Percentiles rank a stretch among this genome's conserved stretches.
Evolutionary conservation across 1,140 invertebrate genomes (phyloP).

Genomic region (Dinoponera quadriceps): DNA sequence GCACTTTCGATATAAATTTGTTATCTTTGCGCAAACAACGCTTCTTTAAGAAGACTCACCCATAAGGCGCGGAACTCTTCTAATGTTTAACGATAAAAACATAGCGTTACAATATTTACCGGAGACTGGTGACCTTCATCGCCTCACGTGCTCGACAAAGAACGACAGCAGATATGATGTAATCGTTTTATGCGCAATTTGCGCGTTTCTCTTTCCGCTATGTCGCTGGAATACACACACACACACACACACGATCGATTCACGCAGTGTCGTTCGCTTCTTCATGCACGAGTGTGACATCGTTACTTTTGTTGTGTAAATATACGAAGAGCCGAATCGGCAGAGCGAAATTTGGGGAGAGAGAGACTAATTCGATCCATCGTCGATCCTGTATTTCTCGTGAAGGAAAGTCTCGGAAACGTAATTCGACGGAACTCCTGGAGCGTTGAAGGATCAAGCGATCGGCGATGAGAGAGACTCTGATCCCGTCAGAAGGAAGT

Average conservation of each 20-base stretch:
- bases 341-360: neutral
- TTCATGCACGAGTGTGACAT: neutral
- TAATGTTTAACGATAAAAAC: too few species aligned
- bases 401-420: too few species aligned
- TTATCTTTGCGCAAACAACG: too few species aligned
- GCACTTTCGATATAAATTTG: too few species aligned
- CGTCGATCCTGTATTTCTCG: too few species aligned
- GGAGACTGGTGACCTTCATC: neutral
- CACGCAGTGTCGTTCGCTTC: neutral
- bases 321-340: neutral
- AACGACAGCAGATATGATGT: slow-evolving; percentile 23
- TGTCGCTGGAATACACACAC: neutral
- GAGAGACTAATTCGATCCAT: neutral
- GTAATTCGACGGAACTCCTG: too few species aligned
- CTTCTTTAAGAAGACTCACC: too few species aligned
- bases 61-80: too few species aligned
- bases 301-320: neutral
- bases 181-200: slow-evolving; percentile 17
- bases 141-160: neutral
- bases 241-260: neutral
- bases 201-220: neutral
- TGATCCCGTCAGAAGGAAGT: too few species aligned
- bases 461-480: too few species aligned
- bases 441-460: too few species aligned
- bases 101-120: neutral